Evolutionary conservation across 2,888 invertebrate genomes (phyloP).

Genomic region (Hemaris fuciformis): DNA sequence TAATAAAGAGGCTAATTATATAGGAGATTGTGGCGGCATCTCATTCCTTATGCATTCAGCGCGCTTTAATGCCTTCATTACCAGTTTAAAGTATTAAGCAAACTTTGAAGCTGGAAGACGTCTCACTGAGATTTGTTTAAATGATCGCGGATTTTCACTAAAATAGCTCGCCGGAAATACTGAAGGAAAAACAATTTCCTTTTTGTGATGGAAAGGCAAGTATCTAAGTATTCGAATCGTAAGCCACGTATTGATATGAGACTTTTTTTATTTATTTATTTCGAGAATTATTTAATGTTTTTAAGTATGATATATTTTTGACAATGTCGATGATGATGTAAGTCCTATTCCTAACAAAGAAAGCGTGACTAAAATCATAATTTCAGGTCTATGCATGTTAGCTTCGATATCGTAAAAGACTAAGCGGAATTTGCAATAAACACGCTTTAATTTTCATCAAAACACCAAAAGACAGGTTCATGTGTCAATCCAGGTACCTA

Average conservation of each 20-base stretch:
- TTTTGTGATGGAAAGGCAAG: slow-evolving; percentile 18
- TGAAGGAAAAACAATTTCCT: slow-evolving; percentile 40
- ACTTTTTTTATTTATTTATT: neutral
- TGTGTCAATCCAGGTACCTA: too few species aligned
- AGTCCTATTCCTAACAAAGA: too few species aligned
- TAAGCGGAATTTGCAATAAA: too few species aligned
- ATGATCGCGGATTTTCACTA: slow-evolving; percentile 44
- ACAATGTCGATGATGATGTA: too few species aligned
- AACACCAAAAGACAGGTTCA: too few species aligned
- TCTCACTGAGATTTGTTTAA: slow-evolving; percentile 68
- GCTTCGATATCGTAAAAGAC: too few species aligned
- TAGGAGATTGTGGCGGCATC: slow-evolving; percentile 56
- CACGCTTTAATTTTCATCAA: too few species aligned
- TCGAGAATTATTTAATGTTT: neutral
- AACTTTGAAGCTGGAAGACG: slow-evolving; percentile 64
- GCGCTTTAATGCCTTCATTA: slow-evolving; percentile 78
- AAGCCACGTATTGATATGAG: neutral
- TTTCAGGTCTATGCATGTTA: too few species aligned
- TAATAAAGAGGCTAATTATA: slow-evolving; percentile 64
- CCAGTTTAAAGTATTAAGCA: slow-evolving; percentile 79
- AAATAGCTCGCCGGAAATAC: slow-evolving; percentile 41
- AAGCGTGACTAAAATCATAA: too few species aligned
- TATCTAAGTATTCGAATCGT: neutral
- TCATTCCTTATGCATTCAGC: slow-evolving; percentile 77
- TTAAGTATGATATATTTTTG: too few species aligned